Conservation (phyloP, 92 coral and sea anemone genomes). For the Phymanthus crucifer region DNA sequence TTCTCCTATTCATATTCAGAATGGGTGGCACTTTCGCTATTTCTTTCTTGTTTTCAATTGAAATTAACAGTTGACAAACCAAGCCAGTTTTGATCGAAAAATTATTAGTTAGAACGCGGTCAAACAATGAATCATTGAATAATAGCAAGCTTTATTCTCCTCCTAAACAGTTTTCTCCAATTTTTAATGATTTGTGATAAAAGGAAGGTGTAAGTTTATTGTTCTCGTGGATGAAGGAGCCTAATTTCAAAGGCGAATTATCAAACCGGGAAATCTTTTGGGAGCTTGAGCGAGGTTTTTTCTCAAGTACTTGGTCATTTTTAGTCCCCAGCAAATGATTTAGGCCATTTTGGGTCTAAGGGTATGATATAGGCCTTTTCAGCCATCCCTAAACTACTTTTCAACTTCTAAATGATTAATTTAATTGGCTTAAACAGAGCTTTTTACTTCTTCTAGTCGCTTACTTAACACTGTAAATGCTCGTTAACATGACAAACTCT, state of each 20-base stretch:
- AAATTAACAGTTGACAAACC: conserved; percentile 2
- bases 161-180: background rate
- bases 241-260: conserved; percentile 8
- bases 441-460: conserved; percentile 11
- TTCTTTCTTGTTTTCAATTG: conserved; percentile 18
- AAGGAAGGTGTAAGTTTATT: conserved; percentile 16
- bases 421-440: conserved; percentile 36
- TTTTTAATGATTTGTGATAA: background rate
- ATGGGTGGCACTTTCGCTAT: background rate
- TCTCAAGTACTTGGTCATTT: conserved; percentile 21
- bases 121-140: conserved; percentile 8
- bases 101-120: conserved; percentile 5
- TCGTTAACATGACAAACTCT: conserved; percentile 34
- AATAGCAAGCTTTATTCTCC: background rate
- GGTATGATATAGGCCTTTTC: conserved; percentile 14
- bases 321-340: conserved; percentile 16
- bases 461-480: conserved; percentile 19
- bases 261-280: conserved; percentile 3
- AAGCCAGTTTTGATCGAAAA: conserved; percentile 12
- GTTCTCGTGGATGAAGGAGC: background rate
- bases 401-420: conserved; percentile 27
- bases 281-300: background rate
- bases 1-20: conserved; percentile 19
- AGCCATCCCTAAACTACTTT: background rate
- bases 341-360: conserved; percentile 1